Evolutionary conservation across 2,888 invertebrate species (phyloP).

Genomic region (Ormia ochracea): DNA sequence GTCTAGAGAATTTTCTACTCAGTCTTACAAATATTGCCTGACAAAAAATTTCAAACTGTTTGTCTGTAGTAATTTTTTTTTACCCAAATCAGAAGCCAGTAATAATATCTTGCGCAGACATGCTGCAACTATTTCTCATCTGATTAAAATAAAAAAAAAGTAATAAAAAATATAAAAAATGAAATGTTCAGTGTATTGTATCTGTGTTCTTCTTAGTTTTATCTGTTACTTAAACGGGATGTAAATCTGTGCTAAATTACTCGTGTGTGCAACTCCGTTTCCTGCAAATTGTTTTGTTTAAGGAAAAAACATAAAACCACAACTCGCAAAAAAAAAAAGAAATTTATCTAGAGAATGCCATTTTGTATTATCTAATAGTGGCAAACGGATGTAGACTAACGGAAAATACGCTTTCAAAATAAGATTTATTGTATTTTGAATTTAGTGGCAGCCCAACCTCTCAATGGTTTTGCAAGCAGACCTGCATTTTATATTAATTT

Average conservation of each 20-base stretch:
- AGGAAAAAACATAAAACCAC: slow-evolving; percentile 1
- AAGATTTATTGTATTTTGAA: slow-evolving; percentile 60
- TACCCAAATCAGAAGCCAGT: slow-evolving; percentile 8
- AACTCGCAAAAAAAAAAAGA: not conserved
- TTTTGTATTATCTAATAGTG: slow-evolving; percentile 51
- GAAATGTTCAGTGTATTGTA: not conserved
- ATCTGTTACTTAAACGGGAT: slow-evolving; percentile 26
- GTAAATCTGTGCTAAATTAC: slow-evolving; percentile 56
- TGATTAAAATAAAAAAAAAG: not conserved
- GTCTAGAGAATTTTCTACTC: not conserved
- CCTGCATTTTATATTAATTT: slow-evolving; percentile 12
- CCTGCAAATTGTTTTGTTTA: slow-evolving; percentile 21
- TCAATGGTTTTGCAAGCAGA: slow-evolving; percentile 17
- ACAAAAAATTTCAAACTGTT: slow-evolving; percentile 18
- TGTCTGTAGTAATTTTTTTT: not conserved
- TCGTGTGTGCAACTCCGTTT: slow-evolving; percentile 39
- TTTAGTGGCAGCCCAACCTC: slow-evolving; percentile 38
- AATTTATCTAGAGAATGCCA: slow-evolving; percentile 32
- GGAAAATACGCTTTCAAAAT: slow-evolving; percentile 55
- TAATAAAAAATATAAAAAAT: not conserved
- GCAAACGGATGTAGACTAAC: slow-evolving; percentile 57
- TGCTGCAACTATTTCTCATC: not conserved
- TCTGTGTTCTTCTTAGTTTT: not conserved
- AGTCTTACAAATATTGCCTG: not conserved
- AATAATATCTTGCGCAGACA: not conserved